Evolutionary conservation across 2,797 vertebrate species (phyloP), one percentile per base, ranked within the genome.

Genomic region (Percopsis omiscomaycus): DNA sequence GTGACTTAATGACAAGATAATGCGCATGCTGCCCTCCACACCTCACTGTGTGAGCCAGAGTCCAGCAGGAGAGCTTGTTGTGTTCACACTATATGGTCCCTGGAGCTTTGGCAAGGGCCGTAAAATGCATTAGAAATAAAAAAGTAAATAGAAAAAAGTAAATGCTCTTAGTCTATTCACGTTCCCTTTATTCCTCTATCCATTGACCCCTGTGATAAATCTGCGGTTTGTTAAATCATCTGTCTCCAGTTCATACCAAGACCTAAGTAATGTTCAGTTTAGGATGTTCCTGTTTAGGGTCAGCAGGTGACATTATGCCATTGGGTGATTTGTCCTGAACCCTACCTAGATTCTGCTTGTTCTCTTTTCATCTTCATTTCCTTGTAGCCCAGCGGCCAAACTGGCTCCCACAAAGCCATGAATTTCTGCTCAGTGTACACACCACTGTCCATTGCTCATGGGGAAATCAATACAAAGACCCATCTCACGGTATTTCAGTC

Each of bases 1-100:
- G 22, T 45, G 44, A 5, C 80, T 83, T 74, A 83, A 85, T 84
- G 61, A 84, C 64, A 32, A 61, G 68, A 0, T 14, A 13, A 52
- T 72, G 74, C 16, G 15, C 10, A 9, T 71, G 68, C 29, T 69
- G 46, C 44, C 13, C 37, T 32, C 63, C 63, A 63, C 52, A 76
- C 15, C 55, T 61, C 61, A 15, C 50, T 30, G 15, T 47, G 30
- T 22, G 22, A 28, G 65, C 59, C 61, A 22, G 22, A 22, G 22
- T 22, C 22, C 22, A 22, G 22, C 22, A 22, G 22, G 22, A 22
- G 22, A 22, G 22, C 22, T 22, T 22, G 22, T 22, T 22, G 10
- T 55, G 29, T 73, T 46, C 53, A 30, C 51, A 62, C 59, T 55
- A 5, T 10, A 50, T 13, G 58, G 37, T 69, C 42, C 8, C 14